These are phyloP conservation scores for Schizaphis graminum DNA, from an alignment of 2,888 invertebrate genomes.

Conservation along the genomic window DNA sequence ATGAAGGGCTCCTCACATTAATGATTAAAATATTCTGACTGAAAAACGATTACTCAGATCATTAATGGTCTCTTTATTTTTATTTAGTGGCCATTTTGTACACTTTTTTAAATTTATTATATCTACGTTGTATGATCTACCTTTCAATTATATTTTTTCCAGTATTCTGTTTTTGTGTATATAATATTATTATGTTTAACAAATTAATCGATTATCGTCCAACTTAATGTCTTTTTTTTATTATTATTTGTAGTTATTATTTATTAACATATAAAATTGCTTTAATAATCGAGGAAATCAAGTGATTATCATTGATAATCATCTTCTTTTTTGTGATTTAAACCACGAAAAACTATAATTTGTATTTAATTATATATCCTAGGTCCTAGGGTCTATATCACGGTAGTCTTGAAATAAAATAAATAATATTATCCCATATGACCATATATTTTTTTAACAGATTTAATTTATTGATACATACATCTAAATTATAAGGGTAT, in stretches of 20 bases:
- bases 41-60: too few relatives aligned
- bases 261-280: too few relatives aligned
- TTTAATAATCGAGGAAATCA: too few relatives aligned
- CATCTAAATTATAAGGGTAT: not conserved
- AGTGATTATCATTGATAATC: not conserved
- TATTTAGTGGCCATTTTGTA: slow-evolving; percentile 59
- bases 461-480: not conserved
- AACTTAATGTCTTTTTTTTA: not conserved
- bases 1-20: too few relatives aligned
- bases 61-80: slow-evolving; percentile 61
- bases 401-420: not conserved
- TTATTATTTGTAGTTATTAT: too few relatives aligned
- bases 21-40: too few relatives aligned
- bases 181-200: not conserved
- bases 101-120: slow-evolving; percentile 29
- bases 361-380: slow-evolving; percentile 21
- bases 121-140: slow-evolving; percentile 44
- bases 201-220: not conserved
- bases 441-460: slow-evolving; percentile 21
- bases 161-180: slow-evolving; percentile 8
- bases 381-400: slow-evolving; percentile 20
- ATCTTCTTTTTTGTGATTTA: slow-evolving; percentile 42
- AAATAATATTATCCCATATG: not conserved
- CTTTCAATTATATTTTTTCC: slow-evolving; percentile 38
- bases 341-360: not conserved